These are phyloP conservation scores for Ceratosolen fusciceps DNA, from an alignment of 1,140 invertebrate species.

Conservation along the genomic window DNA sequence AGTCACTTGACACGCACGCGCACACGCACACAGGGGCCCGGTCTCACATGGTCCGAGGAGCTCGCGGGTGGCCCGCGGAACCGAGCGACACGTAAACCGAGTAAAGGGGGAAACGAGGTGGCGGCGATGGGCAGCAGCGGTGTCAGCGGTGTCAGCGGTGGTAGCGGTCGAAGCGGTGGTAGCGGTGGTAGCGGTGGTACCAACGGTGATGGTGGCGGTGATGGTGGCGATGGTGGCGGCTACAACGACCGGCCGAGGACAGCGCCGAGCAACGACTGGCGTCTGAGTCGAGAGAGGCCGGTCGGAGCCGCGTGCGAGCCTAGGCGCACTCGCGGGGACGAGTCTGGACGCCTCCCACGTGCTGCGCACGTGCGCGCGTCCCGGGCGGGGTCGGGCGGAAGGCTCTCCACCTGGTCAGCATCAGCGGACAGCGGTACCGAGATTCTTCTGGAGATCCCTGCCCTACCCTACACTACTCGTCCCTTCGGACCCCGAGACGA, in stretches of 20 bases:
- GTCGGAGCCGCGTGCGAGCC: not conserved
- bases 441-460: too few relatives aligned
- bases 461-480: too few relatives aligned
- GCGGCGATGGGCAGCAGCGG: not conserved
- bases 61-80: not conserved
- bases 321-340: not conserved
- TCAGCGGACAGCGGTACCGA: too few relatives aligned
- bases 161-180: not conserved
- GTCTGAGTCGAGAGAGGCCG: not conserved
- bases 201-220: not conserved
- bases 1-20: not conserved
- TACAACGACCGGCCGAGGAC: constrained; percentile 23
- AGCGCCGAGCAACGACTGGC: constrained; percentile 30
- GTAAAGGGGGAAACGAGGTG: not conserved
- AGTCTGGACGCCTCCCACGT: not conserved
- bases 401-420: too few relatives aligned
- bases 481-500: not conserved
- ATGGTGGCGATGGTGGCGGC: not conserved
- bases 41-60: not conserved
- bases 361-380: not conserved
- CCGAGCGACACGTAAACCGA: not conserved
- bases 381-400: not conserved
- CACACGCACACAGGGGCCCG: not conserved
- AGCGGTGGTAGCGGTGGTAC: not conserved
- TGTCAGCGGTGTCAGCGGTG: too few relatives aligned